A percentile compares a stretch with the other conserved stretches of the same genome.
Evolutionary conservation across 2,113 vertebrate genomes (phyloP).

Genomic region (Equus przewalskii): DNA sequence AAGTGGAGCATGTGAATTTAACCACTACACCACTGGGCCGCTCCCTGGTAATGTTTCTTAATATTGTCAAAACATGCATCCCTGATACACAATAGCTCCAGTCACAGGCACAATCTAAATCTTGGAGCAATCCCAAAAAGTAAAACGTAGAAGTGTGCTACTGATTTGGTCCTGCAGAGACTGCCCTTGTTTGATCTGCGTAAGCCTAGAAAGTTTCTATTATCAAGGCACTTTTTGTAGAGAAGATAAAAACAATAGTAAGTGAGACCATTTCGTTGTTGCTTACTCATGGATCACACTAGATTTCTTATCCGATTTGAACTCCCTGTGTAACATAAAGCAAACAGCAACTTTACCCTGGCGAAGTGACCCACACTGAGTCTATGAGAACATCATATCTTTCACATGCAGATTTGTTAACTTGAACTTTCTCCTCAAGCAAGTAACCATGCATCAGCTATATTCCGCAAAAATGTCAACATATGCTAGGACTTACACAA

Average conservation of each 20-base stretch:
- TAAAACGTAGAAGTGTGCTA: neutral
- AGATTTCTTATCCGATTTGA: neutral
- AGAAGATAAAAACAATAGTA: neutral
- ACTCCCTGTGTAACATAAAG: neutral
- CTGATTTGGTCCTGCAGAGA: neutral
- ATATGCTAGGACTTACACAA: neutral
- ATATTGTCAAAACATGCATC: neutral
- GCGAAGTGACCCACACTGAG: neutral
- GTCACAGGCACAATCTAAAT: neutral
- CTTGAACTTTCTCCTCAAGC: neutral
- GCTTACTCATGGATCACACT: neutral
- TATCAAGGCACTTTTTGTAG: neutral
- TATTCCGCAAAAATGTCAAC: neutral
- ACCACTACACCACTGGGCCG: no score
- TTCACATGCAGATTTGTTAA: neutral
- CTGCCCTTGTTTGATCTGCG: neutral
- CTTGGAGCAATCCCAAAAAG: neutral
- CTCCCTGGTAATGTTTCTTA: neutral
- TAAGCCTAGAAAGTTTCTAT: neutral
- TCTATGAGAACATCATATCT: neutral
- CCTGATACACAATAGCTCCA: neutral
- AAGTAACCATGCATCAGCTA: neutral
- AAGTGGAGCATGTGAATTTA: no score
- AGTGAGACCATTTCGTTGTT: neutral
- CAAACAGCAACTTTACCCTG: neutral